Evolutionary conservation across 2,797 vertebrate species (phyloP).

Genomic region (Sparus aurata): DNA sequence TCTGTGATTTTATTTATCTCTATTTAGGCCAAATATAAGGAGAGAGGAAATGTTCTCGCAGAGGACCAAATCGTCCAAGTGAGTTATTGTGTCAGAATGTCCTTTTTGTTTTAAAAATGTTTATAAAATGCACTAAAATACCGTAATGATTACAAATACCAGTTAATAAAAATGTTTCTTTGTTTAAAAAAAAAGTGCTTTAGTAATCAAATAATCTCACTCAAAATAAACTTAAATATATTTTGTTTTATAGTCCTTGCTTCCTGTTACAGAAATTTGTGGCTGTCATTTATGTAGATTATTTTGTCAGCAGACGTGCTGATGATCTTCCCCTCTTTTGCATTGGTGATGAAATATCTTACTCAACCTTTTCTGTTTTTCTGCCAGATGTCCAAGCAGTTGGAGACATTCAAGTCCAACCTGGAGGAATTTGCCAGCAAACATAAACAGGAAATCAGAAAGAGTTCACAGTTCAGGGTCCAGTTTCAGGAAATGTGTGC

Average conservation of each 20-base stretch:
- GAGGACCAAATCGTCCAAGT: slow-evolving; percentile 96
- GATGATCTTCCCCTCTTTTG: neutral
- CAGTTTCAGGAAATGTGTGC: slow-evolving; percentile 99
- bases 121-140: neutral
- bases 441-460: slow-evolving; percentile 98
- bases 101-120: neutral
- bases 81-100: neutral
- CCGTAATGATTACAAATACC: no score
- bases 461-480: slow-evolving; percentile 92
- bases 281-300: neutral
- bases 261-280: no score
- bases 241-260: no score
- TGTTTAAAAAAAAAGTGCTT: no score
- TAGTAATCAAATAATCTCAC: neutral
- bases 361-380: slow-evolving; percentile 1
- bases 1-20: neutral
- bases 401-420: slow-evolving; percentile 96
- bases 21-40: slow-evolving; percentile 95
- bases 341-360: no score
- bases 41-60: slow-evolving; percentile 94
- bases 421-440: slow-evolving; percentile 98
- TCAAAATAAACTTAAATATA: no score
- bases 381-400: slow-evolving; percentile 95
- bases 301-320: neutral
- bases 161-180: no score